phyloP scores from a whole-genome alignment of 2,888 invertebrate genomes.

The Acanthosepion lycidas region DNA sequence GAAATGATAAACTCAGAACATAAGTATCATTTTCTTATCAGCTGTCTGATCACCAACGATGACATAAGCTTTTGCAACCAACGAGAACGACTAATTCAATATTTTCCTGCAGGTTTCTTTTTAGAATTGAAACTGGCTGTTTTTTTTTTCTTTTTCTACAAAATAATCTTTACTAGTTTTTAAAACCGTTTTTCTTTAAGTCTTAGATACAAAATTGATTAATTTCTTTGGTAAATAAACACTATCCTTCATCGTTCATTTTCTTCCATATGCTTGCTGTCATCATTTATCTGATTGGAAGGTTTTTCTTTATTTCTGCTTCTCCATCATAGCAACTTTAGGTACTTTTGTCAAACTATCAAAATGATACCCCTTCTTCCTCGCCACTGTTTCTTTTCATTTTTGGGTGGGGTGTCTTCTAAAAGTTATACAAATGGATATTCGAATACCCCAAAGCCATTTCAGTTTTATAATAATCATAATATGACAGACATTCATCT shows the following conservation, averaged over 20 bases:
- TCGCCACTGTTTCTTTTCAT: not conserved
- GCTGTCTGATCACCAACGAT: not conserved
- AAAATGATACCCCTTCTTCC: not conserved
- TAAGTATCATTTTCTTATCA: no score
- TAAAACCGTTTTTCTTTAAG: not conserved
- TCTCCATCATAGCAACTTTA: not conserved
- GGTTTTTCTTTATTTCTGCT: no score
- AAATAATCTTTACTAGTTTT: not conserved
- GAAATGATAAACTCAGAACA: no score
- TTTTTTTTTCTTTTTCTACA: not conserved
- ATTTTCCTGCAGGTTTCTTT: not conserved
- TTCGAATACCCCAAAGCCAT: not conserved
- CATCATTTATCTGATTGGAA: no score
- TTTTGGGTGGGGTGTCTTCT: not conserved
- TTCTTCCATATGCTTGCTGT: not conserved
- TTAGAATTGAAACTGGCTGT: not conserved
- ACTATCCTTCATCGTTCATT: not conserved
- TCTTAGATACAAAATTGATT: slow-evolving; percentile 1
- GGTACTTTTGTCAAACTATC: not conserved
- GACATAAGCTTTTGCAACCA: not conserved
- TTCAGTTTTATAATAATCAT: not conserved
- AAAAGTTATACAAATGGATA: not conserved
- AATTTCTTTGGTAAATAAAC: not conserved
- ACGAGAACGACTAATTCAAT: not conserved
- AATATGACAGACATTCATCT: slow-evolving; percentile 6